A percentile compares a stretch with the other conserved stretches of the same genome.
These are phyloP conservation scores for Thereva nobilitata DNA, from an alignment of 2,888 invertebrate species.

Conservation along the genomic window DNA sequence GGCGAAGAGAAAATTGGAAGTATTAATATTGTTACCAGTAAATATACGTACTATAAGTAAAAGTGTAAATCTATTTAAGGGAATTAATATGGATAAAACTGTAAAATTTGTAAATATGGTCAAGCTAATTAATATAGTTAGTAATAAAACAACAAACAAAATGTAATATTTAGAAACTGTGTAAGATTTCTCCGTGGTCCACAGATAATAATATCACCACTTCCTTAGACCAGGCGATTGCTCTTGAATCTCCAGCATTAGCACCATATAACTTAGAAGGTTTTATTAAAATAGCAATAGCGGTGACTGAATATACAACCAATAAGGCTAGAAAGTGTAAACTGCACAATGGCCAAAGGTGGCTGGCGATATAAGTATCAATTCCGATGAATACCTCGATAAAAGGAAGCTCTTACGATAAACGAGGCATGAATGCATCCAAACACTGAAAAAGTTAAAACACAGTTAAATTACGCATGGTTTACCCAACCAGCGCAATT, in stretches of 20 bases:
- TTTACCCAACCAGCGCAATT: constrained; percentile 94
- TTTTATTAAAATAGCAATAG: constrained; percentile 83
- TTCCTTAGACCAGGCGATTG: constrained; percentile 90
- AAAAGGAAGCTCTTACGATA: constrained; percentile 72
- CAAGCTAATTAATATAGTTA: too few species aligned
- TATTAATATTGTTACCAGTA: too few species aligned
- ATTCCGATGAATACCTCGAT: constrained; percentile 74
- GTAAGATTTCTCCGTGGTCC: too few species aligned
- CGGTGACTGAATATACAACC: constrained; percentile 84
- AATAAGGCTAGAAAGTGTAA: constrained; percentile 73
- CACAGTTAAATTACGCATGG: constrained; percentile 87
- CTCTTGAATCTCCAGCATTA: constrained; percentile 96
- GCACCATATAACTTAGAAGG: constrained; percentile 88
- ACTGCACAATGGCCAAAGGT: constrained; percentile 70
- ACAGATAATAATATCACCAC: too few species aligned
- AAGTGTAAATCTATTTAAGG: too few species aligned
- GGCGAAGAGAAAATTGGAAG: too few species aligned
- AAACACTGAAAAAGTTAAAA: constrained; percentile 84
- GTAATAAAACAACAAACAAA: too few species aligned
- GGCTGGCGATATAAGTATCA: constrained; percentile 69
- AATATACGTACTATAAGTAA: too few species aligned
- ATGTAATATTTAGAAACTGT: too few species aligned
- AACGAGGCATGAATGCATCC: constrained; percentile 86
- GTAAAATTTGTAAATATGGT: too few species aligned
- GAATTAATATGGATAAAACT: too few species aligned